Conservation (phyloP, 2,888 invertebrate genomes). For the Acrocyrtus sp. region DNA sequence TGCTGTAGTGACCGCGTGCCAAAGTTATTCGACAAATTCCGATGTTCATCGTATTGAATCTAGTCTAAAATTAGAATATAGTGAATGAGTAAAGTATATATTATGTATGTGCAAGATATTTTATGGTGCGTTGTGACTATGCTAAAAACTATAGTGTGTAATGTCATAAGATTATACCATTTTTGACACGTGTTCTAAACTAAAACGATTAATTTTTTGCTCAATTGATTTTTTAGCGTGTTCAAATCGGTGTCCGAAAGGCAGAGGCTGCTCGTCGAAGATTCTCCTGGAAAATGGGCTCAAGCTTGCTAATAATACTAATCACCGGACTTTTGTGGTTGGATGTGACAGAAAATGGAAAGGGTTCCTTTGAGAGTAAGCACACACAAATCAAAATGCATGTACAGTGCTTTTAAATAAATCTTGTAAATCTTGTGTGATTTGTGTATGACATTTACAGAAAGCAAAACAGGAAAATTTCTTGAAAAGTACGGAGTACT, state of each 20-base stretch:
- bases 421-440: conserved; percentile 2
- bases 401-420: conserved; percentile 20
- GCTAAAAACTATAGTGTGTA: too few species aligned
- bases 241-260: conserved; percentile 57
- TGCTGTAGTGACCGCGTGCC: too few species aligned
- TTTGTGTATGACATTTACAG: too few species aligned
- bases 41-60: too few species aligned
- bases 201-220: conserved; percentile 10
- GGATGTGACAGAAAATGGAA: conserved; percentile 62
- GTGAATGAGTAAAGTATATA: too few species aligned
- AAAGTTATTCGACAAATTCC: too few species aligned
- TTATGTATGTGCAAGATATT: too few species aligned
- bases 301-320: conserved; percentile 49
- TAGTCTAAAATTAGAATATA: too few species aligned
- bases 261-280: conserved; percentile 57
- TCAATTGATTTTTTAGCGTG: conserved; percentile 47
- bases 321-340: conserved; percentile 60
- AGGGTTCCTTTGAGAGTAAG: conserved; percentile 62
- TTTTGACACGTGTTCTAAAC: too few species aligned
- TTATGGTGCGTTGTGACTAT: too few species aligned
- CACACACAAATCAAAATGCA: too few species aligned
- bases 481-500: conserved; percentile 59
- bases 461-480: conserved; percentile 62
- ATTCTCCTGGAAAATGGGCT: conserved; percentile 61
- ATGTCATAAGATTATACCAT: too few species aligned